Conservation (phyloP, 2,888 invertebrate genomes). For the Amphipyra berbera region DNA sequence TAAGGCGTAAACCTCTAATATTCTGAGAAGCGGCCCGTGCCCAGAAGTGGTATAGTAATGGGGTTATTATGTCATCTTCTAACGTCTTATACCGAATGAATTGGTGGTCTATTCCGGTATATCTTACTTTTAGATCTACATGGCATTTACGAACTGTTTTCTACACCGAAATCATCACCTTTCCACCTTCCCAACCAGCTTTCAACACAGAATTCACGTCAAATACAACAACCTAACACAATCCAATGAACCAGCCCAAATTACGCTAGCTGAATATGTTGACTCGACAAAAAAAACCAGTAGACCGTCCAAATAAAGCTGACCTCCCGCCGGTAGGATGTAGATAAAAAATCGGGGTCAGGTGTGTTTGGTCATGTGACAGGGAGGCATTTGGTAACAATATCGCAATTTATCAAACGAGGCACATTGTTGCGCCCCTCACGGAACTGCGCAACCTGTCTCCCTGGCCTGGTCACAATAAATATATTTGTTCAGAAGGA, state of each 20-base stretch:
- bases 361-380: constrained; percentile 61
- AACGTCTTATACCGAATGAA: too few relatives aligned
- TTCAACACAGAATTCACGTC: constrained; percentile 46
- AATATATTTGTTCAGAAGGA: constrained; percentile 19
- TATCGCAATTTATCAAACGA: constrained; percentile 89
- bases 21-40: too few relatives aligned
- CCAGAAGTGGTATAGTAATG: too few relatives aligned
- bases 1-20: too few relatives aligned
- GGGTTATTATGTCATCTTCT: too few relatives aligned
- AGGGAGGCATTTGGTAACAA: constrained; percentile 79
- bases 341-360: constrained; percentile 45
- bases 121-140: too few relatives aligned
- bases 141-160: neutral
- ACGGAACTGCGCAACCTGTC: constrained; percentile 60
- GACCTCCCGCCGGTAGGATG: constrained; percentile 38
- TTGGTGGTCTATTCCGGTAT: too few relatives aligned
- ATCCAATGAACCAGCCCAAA: constrained; percentile 71
- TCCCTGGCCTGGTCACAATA: constrained; percentile 30
- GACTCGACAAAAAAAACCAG: constrained; percentile 62
- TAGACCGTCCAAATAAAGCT: constrained; percentile 50
- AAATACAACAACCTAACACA: constrained; percentile 62
- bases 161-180: neutral
- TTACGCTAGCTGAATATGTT: constrained; percentile 67
- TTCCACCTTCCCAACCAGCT: neutral
- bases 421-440: constrained; percentile 84